Evolutionary conservation across 1,140 invertebrate genomes (phyloP).

Genomic region (Stegodyphus dumicola): DNA sequence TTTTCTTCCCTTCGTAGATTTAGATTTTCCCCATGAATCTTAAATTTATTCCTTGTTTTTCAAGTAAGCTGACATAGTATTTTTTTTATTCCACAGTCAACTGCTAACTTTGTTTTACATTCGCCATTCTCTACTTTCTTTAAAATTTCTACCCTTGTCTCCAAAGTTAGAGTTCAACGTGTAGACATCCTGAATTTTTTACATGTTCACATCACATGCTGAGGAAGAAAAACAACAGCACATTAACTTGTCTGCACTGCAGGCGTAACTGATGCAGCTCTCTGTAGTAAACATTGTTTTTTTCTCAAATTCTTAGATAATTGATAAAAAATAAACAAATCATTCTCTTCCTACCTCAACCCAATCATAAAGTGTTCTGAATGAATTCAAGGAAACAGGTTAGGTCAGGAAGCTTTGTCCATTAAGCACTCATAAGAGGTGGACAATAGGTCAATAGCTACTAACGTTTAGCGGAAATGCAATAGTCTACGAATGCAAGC

Average conservation of each 20-base stretch:
- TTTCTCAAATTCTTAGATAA: not conserved
- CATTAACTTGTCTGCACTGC: not conserved
- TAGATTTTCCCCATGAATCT: not conserved
- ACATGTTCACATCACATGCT: not conserved
- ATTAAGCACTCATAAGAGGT: not conserved
- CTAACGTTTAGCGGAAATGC: not conserved
- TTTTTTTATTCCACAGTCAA: not conserved
- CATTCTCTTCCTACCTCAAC: not conserved
- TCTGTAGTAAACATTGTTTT: not conserved
- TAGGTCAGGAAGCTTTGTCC: not conserved
- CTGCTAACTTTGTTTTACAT: not conserved
- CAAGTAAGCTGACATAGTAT: not conserved
- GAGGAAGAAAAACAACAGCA: not conserved
- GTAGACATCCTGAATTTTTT: slow-evolving; percentile 1
- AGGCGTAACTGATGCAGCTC: not conserved
- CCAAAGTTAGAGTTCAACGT: not conserved
- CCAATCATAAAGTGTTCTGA: not conserved
- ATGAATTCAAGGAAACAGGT: not conserved
- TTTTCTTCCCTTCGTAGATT: not conserved
- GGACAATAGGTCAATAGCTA: not conserved
- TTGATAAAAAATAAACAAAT: not conserved
- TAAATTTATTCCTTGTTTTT: not conserved
- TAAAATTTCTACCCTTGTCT: not conserved
- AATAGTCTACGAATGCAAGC: not conserved
- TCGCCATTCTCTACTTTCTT: not conserved